A percentile compares a stretch with the other conserved stretches of the same genome.
phyloP scores from a whole-genome alignment of 1,140 invertebrate genomes.

The Leptopilina clavipes region DNA sequence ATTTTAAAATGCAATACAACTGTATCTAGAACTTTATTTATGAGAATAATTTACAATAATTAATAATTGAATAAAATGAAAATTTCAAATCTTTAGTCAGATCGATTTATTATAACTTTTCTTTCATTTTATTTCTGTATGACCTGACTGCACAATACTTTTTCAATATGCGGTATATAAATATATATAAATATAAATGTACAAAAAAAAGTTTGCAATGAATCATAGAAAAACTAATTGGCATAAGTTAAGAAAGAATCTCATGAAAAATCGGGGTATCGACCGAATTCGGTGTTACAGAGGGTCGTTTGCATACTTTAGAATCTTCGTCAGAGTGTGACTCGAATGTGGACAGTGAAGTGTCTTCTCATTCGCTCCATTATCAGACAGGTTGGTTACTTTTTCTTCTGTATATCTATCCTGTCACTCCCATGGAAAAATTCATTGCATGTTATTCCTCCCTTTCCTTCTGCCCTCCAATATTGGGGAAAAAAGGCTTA shows the following conservation, averaged over 20 bases:
- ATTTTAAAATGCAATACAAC: conserved; percentile 10
- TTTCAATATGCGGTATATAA: conserved; percentile 24
- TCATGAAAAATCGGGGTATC: conserved; percentile 53
- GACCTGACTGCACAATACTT: conserved; percentile 68
- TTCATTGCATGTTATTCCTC: conserved; percentile 46
- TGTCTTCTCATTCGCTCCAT: conserved; percentile 86
- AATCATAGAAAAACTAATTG: background rate
- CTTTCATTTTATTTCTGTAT: conserved; percentile 65
- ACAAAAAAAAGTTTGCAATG: background rate
- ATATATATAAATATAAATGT: no score
- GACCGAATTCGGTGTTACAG: conserved; percentile 76
- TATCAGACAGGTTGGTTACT: conserved; percentile 83
- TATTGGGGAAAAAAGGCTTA: conserved; percentile 38
- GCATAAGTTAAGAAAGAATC: conserved; percentile 19
- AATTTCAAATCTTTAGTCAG: conserved; percentile 22
- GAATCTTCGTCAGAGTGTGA: conserved; percentile 86
- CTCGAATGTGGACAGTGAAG: conserved; percentile 83
- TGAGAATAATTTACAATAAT: background rate
- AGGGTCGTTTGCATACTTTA: conserved; percentile 77
- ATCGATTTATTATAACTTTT: conserved; percentile 29
- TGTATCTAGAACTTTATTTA: background rate
- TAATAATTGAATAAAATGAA: conserved; percentile 27
- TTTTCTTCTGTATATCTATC: conserved; percentile 67
- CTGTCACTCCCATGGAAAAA: conserved; percentile 51
- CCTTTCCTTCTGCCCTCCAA: conserved; percentile 44